Base-by-base conservation (phyloP, 2,113 vertebrate species). In the Tupaia tana region DNA sequence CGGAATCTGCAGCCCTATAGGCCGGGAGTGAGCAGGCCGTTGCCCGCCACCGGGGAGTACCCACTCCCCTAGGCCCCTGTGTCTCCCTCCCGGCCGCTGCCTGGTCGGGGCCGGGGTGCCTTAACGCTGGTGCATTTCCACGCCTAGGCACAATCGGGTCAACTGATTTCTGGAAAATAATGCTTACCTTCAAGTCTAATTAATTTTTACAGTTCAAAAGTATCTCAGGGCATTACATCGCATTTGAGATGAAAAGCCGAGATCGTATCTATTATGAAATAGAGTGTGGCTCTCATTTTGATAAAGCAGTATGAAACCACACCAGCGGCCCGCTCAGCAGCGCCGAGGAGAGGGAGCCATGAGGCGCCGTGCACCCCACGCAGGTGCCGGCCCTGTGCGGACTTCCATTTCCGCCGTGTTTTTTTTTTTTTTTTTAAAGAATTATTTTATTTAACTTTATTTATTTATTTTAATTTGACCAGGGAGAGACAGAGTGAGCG, bases 221-320 rank as follows among this genome's bases (percentile, higher is more conserved):
- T 93, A 86, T 94, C 97, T 96, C 64, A 34, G 83, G 93, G 96
- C 97, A 94, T 86, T 96, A 92, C 88, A 96, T 92, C 90, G 79
- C 95, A 94, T 96, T 92, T 91, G 91, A 96, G 96, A 97, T 97
- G 67, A 86, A 78, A 54, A 95, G 84, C 91, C 93, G 27, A 97
- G 95, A 97, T 97, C 91, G 82, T 95, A 80, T 86, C 74, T 73
- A 96, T 95, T 96, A 96, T 92, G 86, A 95, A 96, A 96, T 92
- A 86, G 43, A 79, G 61, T 63, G 7, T 8, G 61, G 34, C 90
- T 93, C 66, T 94, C 67, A n/a, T 77, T 96, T 88, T 83, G 52
- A 89, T 92, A 92, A 93, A 80, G 31, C 90, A 74, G 75, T 71
- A 56, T 71, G 90, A 94, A 89, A 77, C 18, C n/a, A 66, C 78